phyloP scores from a whole-genome alignment of 1,140 invertebrate species.

The Drosophila tropicalis region DNA sequence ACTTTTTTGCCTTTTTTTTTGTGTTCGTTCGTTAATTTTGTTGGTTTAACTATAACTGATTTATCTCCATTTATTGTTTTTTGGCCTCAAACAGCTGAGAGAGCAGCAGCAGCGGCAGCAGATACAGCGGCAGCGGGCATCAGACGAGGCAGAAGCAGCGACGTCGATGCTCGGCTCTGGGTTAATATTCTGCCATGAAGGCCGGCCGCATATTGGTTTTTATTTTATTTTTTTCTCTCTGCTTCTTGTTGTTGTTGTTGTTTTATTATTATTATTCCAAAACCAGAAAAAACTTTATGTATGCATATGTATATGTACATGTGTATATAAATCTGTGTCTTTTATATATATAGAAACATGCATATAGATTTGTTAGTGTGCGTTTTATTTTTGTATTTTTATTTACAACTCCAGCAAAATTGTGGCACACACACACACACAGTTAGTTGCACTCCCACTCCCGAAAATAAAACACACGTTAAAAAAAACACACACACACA shows the following conservation, averaged over 20 bases:
- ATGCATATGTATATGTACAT: not conserved
- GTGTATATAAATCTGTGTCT: slow-evolving; percentile 25
- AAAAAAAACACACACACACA: slow-evolving; percentile 4
- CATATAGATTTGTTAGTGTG: not conserved
- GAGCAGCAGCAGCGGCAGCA: slow-evolving; percentile 7
- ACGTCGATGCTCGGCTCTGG: slow-evolving; percentile 8
- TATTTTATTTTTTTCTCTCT: not conserved
- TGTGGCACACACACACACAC: no score
- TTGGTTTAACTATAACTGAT: slow-evolving; percentile 23
- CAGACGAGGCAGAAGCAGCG: slow-evolving; percentile 3
- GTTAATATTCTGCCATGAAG: slow-evolving; percentile 26
- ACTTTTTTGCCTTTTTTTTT: slow-evolving; percentile 3
- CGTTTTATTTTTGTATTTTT: slow-evolving; percentile 6
- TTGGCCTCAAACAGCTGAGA: slow-evolving; percentile 43
- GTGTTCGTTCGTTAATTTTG: slow-evolving; percentile 30
- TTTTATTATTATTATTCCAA: slow-evolving; percentile 15
- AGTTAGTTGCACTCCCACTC: not conserved
- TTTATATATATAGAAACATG: slow-evolving; percentile 1
- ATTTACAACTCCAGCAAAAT: no score
- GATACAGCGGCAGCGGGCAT: not conserved
- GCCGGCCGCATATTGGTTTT: slow-evolving; percentile 24
- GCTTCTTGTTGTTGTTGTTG: slow-evolving; percentile 1
- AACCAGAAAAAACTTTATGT: slow-evolving; percentile 13
- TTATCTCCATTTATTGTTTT: slow-evolving; percentile 28
- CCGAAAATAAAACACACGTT: slow-evolving; percentile 7